Evolutionary conservation across 2,113 vertebrate genomes (phyloP), one percentile per base, ranked within the genome.

Genomic region (Anoura caudifer): DNA sequence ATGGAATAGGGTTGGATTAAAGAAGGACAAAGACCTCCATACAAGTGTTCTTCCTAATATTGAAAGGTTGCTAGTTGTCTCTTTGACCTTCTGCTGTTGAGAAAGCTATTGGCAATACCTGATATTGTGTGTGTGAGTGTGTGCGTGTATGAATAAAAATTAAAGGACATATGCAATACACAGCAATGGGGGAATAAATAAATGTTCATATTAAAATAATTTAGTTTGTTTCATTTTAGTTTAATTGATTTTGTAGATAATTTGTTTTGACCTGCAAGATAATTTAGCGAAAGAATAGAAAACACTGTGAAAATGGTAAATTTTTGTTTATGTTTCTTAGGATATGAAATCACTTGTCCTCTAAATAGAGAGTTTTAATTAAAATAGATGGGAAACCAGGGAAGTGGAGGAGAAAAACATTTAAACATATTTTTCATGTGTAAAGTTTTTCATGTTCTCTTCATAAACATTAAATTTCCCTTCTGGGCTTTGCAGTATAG

Each of bases 371-470:
- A 77, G 90, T 93, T 97, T 93, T 96, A 98, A 98, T 98, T 97
- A 97, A 98, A 98, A 98, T 75, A 98, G 96, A 98, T 95, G 95
- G 94, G 96, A 97, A 96, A 93, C 72, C 36, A 95, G 86, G 89
- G 69, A 98, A 97, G 73, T n/a, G 7, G 15, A 65, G 41, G 89
- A 95, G 96, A 97, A 88, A 95, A 86, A 91, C 91, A 94, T 97
- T 95, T 97, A 72, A 90, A 95, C 59, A 84, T 83, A 91, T 97
- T 98, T 97, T 97, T 97, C 56, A 92, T 95, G 70, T 59, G 26
- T 93, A 85, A 94, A 14, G 0, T 11, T 98, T 96, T 98, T 92
- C 91, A 26, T 96, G 95, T 88, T 98, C 97, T 97, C 96, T 98
- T 98, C 96, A 96, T 96, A 97, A 96, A 86, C 96, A 31, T 79